A percentile compares a stretch with the other conserved stretches of the same genome.
These are phyloP conservation scores for Notarius lentiginosus DNA, from an alignment of 2,113 vertebrate species.

Conservation along the genomic window DNA sequence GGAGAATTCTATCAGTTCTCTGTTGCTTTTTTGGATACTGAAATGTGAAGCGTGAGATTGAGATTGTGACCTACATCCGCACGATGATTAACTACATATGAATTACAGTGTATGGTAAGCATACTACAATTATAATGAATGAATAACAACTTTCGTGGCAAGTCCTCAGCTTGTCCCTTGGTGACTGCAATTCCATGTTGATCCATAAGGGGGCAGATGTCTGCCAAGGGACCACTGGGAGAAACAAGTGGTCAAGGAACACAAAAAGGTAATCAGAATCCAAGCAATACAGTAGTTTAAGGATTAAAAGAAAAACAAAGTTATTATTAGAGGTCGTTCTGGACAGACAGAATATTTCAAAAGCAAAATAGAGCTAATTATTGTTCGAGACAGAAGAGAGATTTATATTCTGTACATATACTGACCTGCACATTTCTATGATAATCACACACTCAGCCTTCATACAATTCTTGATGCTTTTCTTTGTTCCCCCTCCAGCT, in stretches of 20 bases:
- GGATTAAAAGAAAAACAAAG: not conserved
- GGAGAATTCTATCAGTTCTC: not conserved
- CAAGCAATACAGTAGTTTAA: not conserved
- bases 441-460: slow-evolving; percentile 12
- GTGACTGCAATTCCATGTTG: slow-evolving; percentile 39
- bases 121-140: not conserved
- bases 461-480: not conserved
- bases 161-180: not conserved
- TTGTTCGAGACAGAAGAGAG: not conserved
- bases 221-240: slow-evolving; percentile 46
- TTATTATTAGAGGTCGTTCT: not conserved
- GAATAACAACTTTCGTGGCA: not conserved
- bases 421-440: not conserved
- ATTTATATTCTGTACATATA: slow-evolving; percentile 9
- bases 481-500: slow-evolving; percentile 19
- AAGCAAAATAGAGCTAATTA: slow-evolving; percentile 10
- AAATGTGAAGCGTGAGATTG: not conserved
- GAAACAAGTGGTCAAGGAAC: slow-evolving; percentile 32
- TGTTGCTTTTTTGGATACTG: not conserved
- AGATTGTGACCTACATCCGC: no score
- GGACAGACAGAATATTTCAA: not conserved
- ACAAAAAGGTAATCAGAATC: not conserved
- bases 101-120: not conserved
- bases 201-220: slow-evolving; percentile 60
- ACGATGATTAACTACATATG: not conserved